Conservation (phyloP, 1,140 invertebrate species). For the Drosophila novamexicana region DNA sequence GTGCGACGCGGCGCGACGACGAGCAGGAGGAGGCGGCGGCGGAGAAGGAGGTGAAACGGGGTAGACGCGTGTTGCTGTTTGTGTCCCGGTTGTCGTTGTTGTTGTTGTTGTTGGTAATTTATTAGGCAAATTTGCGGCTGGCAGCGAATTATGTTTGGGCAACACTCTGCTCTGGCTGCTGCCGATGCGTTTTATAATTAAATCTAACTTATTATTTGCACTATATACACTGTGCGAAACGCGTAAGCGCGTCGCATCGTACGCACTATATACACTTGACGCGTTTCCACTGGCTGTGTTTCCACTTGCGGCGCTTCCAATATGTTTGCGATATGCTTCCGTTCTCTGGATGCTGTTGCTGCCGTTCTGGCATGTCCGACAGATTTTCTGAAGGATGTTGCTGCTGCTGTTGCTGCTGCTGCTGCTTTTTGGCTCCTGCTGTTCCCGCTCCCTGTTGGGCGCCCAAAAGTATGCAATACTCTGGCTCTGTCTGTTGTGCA, state of each 20-base stretch:
- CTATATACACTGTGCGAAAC: slow-evolving; percentile 81
- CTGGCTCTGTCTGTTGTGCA: slow-evolving; percentile 39
- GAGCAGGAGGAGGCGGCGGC: not conserved
- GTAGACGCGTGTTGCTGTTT: slow-evolving; percentile 1
- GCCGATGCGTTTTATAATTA: slow-evolving; percentile 62
- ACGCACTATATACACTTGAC: slow-evolving; percentile 57
- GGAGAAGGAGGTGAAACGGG: slow-evolving; percentile 17
- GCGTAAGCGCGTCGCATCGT: slow-evolving; percentile 19
- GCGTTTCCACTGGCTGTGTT: slow-evolving; percentile 30
- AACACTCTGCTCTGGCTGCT: slow-evolving; percentile 45
- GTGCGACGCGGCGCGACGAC: slow-evolving; percentile 65
- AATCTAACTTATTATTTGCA: slow-evolving; percentile 80
- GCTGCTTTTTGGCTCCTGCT: slow-evolving; percentile 1
- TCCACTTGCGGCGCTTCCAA: slow-evolving; percentile 38
- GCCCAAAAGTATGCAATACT: slow-evolving; percentile 63
- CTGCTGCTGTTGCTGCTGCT: slow-evolving; percentile 13
- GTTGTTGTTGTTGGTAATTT: slow-evolving; percentile 70
- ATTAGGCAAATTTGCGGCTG: slow-evolving; percentile 75
- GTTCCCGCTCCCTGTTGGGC: slow-evolving; percentile 22
- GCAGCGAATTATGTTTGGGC: slow-evolving; percentile 50
- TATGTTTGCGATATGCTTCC: slow-evolving; percentile 21
- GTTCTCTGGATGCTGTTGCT: slow-evolving; percentile 15
- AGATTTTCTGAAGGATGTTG: slow-evolving; percentile 23
- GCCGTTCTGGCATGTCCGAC: slow-evolving; percentile 63
- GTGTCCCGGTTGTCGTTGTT: not conserved